Evolutionary conservation across 1,140 invertebrate genomes (phyloP), one percentile per base, ranked within the genome.

Genomic region (Drosophila saltans): DNA sequence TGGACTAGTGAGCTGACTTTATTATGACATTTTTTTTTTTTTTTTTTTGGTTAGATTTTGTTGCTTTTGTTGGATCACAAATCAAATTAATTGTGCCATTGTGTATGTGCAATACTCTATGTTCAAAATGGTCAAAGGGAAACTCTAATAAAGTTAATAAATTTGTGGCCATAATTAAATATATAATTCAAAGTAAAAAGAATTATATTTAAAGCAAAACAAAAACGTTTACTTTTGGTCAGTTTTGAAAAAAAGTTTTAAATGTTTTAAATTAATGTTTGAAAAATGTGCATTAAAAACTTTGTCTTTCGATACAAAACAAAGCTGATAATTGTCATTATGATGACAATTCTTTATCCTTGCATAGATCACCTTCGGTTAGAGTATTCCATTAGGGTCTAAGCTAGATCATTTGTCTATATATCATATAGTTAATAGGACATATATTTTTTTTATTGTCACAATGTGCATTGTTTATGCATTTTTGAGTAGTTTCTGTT

Each of bases 401-500:
- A 3, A 48, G 9, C 8, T 8, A 21, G 43, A 48, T 48, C 43
- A 7, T 5, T 48, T 21, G 4, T 21, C 43, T 48, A 52, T 26
- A 52, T 48, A 8, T 40, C 28, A 40, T 52, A 8, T 52, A 52
- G 41, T n/a, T 4, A 9, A 26, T 24, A 52, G 45, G 45, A 8
- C 45, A 52, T 26, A 7, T 26, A n/a, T 16, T 16, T 16, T 16
- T 16, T 16, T 16, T 16, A 16, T 16, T 16, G 16, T 16, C 16
- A 16, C 7, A 52, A 52, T 26, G 45, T 52, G 21, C 45, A 26
- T 26, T 78, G 57, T 78, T 62, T 72, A 55, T 52, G 66, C 52
- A 57, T 39, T 65, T 69, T 41, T 65, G 30, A 65, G 59, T 63
- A 21, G 66, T 26, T 64, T 40, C 21, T 9, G 10, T 3, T 24